Conservation (phyloP, 2,113 vertebrate genomes). For the Carassius carassius region DNA sequence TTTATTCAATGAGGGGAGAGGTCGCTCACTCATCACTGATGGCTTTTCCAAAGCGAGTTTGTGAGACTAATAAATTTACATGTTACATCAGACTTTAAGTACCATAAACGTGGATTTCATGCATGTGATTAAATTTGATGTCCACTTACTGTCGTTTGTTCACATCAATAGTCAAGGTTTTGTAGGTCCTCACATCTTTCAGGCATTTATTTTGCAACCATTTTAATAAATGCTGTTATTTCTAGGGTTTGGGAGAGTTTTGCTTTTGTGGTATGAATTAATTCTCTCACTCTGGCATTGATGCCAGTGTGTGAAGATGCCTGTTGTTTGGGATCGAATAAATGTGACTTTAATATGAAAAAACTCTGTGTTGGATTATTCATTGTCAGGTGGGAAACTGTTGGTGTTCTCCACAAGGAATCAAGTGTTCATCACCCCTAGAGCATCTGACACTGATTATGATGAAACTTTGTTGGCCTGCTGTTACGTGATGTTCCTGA, state of each 20-base stretch:
- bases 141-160: background rate
- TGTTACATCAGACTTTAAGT: background rate
- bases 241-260: background rate
- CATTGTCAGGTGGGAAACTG: constrained; percentile 19
- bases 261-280: background rate
- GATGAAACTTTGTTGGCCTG: background rate
- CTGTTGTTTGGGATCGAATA: constrained; percentile 14
- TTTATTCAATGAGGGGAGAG: background rate
- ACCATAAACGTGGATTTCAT: background rate
- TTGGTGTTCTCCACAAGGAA: background rate
- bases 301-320: background rate
- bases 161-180: background rate
- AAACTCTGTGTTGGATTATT: background rate
- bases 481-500: background rate
- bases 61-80: background rate
- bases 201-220: background rate
- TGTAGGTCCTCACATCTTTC: background rate
- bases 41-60: background rate
- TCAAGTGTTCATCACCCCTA: constrained; percentile 1
- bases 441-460: constrained; percentile 19
- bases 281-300: background rate
- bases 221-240: background rate
- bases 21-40: constrained; percentile 11
- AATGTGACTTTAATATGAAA: constrained; percentile 8
- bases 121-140: background rate